These are phyloP conservation scores for Spea hammondii DNA, from an alignment of 2,797 vertebrate genomes.

Conservation along the genomic window DNA sequence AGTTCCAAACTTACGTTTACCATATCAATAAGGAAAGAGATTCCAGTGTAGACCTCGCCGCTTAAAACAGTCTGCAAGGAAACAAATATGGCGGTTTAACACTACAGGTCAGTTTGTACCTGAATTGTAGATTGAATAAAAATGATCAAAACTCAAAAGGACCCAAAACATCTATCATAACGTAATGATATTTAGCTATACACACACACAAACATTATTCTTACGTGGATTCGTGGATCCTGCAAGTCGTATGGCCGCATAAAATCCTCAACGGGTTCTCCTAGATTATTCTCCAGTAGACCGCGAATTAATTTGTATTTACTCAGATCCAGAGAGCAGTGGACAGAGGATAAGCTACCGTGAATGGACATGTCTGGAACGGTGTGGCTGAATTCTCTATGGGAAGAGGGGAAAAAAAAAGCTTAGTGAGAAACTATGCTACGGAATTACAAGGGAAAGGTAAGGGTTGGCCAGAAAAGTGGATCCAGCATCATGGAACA, in stretches of 20 bases:
- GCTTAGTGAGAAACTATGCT: no score
- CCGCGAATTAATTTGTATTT: constrained; percentile 91
- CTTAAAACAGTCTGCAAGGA: constrained; percentile 85
- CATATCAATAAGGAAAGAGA: constrained; percentile 93
- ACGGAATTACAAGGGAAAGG: no score
- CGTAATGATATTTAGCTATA: no score
- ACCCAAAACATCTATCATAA: no score
- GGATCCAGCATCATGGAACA: no score
- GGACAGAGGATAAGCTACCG: constrained; percentile 88
- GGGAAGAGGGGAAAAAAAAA: constrained; percentile 1
- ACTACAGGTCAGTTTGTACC: no score
- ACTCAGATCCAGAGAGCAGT: constrained; percentile 87
- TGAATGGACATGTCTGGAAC: constrained; percentile 91
- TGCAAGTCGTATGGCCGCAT: constrained; percentile 91
- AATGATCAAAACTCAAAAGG: no score
- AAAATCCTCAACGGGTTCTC: constrained; percentile 91
- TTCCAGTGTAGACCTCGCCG: constrained; percentile 86
- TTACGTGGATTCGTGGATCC: constrained; percentile 90
- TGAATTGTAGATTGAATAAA: no score
- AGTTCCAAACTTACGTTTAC: constrained; percentile 94
- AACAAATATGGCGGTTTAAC: background rate
- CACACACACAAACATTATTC: constrained; percentile 45
- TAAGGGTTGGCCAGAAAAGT: no score
- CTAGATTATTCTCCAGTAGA: constrained; percentile 90
- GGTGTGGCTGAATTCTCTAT: constrained; percentile 87